Base-by-base conservation (phyloP, 2,797 vertebrate species). In the Lophius americanus region DNA sequence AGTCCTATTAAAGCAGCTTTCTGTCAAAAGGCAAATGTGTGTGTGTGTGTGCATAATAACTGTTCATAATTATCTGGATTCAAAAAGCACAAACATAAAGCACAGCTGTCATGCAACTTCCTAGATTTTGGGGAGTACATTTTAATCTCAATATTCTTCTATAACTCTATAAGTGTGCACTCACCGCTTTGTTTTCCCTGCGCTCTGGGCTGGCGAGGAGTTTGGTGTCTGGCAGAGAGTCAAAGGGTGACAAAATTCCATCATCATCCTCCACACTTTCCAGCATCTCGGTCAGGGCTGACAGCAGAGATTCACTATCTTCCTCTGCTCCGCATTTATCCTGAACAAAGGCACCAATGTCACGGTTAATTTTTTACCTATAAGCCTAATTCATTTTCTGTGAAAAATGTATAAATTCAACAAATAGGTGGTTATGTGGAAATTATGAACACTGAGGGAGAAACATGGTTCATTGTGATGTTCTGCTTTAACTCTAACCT, bases 241-340 rank as follows among this genome's bases (percentile, higher is more conserved):
- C 96, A 2, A 99, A 99, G 0, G 98, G 97, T n/a, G 97, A 98
- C 54, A 96, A 80, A 4, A 93, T 95, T 69, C 54, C 47, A 1
- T 80, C 71, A 0, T 96, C 96, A 3, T 97, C 96, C 9, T 96
- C 96, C 0, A 96, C 96, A 64, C 94, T 95, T 88, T 97, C 98
- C 87, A 99, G 88, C 81, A 98, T 98, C 90, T 99, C 96, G 0
- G 94, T 96, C 79, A 98, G 92, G 50, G 96, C 96, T 0, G 94
- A 96, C 72, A 99, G 93, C 75, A 99, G 88, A 0, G 93, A 91
- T 79, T 96, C 96, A 0, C 92, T 97, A 79, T 96, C 96, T 2
- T 94, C 95, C 74, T 97, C 95, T 69, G 42, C 76, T 51, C 50
- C 57, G 12, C 72, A 87, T 78, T 92, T 95, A 78, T 81, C 91